Evolutionary conservation across 2,888 invertebrate species (phyloP).

Genomic region (Synanthedon formicaeformis): DNA sequence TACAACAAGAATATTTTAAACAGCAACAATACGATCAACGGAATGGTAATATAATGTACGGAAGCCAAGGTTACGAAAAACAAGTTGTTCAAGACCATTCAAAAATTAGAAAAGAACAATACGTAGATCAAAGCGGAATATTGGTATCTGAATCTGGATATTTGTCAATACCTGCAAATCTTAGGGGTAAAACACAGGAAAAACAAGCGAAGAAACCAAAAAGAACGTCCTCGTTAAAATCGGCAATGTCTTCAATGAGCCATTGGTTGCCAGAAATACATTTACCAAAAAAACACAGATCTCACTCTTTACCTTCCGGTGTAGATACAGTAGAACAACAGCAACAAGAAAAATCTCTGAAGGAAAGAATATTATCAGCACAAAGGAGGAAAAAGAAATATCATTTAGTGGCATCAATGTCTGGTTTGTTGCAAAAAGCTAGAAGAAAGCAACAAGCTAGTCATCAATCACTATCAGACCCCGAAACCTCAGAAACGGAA

Average conservation of each 20-base stretch:
- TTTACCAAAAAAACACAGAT: constrained; percentile 81
- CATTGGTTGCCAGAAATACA: constrained; percentile 86
- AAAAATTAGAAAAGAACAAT: constrained; percentile 53
- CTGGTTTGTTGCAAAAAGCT: constrained; percentile 87
- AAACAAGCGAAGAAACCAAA: constrained; percentile 76
- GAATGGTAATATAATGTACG: constrained; percentile 53
- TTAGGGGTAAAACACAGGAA: constrained; percentile 64
- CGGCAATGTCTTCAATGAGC: constrained; percentile 84
- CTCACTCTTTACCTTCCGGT: constrained; percentile 83
- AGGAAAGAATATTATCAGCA: constrained; percentile 58
- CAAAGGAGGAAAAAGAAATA: constrained; percentile 81
- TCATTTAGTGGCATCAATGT: constrained; percentile 85
- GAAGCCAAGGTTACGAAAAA: constrained; percentile 44
- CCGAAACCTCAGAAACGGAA: constrained; percentile 81
- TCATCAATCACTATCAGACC: constrained; percentile 79
- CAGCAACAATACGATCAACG: constrained; percentile 67
- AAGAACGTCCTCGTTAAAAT: constrained; percentile 79
- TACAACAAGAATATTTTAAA: constrained; percentile 66
- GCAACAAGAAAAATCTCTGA: constrained; percentile 57
- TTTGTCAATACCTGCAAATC: constrained; percentile 78
- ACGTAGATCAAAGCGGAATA: constrained; percentile 59
- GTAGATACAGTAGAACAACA: constrained; percentile 69
- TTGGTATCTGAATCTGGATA: constrained; percentile 84
- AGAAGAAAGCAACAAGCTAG: constrained; percentile 74
- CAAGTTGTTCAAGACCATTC: constrained; percentile 33